Percentiles rank a stretch among this genome's conserved stretches.
These are phyloP conservation scores for Bombus ignitus DNA, from an alignment of 1,140 invertebrate species.

Conservation along the genomic window DNA sequence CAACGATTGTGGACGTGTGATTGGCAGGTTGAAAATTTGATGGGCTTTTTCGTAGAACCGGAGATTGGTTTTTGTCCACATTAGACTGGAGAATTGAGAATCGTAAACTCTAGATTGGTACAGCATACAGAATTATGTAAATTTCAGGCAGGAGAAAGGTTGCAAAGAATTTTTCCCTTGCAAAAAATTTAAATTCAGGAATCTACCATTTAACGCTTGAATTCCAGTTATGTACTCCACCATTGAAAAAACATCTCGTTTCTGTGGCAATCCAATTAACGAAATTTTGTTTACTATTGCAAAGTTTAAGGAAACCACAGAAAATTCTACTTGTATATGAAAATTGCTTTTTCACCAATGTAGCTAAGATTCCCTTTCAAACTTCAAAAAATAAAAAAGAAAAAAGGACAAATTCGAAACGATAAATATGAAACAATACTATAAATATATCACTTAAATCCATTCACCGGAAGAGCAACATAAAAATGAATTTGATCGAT, in stretches of 20 bases:
- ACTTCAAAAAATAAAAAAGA: too few relatives aligned
- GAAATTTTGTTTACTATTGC: background rate
- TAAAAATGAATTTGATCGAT: background rate
- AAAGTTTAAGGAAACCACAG: background rate
- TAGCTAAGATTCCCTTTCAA: too few relatives aligned
- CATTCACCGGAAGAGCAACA: background rate
- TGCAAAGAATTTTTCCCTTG: background rate
- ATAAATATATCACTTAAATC: background rate
- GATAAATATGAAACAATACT: background rate
- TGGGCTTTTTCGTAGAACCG: too few relatives aligned
- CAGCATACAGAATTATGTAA: background rate
- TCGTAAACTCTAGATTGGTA: too few relatives aligned
- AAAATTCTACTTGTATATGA: background rate
- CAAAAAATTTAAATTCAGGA: background rate
- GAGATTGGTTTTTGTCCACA: too few relatives aligned
- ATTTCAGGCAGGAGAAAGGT: background rate
- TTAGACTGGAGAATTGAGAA: too few relatives aligned
- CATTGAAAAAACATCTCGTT: background rate
- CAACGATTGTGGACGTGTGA: too few relatives aligned
- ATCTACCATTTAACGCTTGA: background rate
- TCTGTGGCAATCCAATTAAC: background rate
- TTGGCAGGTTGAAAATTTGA: too few relatives aligned
- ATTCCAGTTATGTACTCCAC: background rate
- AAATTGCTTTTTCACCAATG: too few relatives aligned
- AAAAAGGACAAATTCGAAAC: too few relatives aligned